These are phyloP conservation scores for Aphaenogaster floridana DNA, from an alignment of 1,140 invertebrate genomes.

Conservation along the genomic window DNA sequence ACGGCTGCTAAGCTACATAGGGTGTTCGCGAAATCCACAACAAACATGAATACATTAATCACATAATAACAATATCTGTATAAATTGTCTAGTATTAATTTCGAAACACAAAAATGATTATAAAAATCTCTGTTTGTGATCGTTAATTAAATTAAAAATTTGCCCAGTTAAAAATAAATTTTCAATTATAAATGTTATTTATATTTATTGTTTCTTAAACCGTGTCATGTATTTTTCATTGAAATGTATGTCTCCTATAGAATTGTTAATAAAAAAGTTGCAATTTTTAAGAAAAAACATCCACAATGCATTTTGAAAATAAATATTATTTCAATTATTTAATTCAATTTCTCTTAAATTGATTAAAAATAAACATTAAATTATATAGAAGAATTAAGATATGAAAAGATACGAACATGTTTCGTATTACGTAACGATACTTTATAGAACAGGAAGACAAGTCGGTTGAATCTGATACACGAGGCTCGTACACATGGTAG, in stretches of 20 bases:
- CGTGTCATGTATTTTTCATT: neutral
- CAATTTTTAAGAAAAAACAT: neutral
- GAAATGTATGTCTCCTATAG: neutral
- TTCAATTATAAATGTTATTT: neutral
- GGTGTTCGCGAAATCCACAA: slow-evolving; percentile 19
- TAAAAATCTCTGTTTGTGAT: neutral
- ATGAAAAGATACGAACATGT: neutral
- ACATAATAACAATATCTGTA: neutral
- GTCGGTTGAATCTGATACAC: neutral
- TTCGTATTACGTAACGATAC: neutral
- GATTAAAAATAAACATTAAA: neutral
- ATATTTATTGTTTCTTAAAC: neutral
- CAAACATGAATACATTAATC: neutral
- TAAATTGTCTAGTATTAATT: neutral
- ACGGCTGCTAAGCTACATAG: neutral
- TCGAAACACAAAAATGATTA: neutral
- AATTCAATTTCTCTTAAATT: neutral
- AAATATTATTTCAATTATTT: neutral
- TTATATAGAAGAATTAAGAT: neutral
- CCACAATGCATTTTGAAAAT: neutral
- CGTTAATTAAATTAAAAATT: neutral
- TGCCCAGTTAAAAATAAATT: neutral
- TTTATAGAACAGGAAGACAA: neutral
- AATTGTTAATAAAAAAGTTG: neutral
- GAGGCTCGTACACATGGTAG: neutral